Evolutionary conservation across 2,888 invertebrate species (phyloP).

Genomic region (Coleophora flavipennella): DNA sequence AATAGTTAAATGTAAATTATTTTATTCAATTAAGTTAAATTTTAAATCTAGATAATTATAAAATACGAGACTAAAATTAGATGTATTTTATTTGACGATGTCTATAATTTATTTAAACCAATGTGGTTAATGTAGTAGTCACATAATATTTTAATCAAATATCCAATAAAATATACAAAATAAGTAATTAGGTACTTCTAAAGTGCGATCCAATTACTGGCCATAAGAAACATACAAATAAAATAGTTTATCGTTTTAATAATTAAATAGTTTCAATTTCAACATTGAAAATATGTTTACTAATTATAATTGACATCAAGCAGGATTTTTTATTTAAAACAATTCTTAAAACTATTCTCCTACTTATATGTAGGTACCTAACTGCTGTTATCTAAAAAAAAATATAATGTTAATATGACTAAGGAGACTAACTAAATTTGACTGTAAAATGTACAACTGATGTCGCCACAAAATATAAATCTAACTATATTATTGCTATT

Average conservation of each 20-base stretch:
- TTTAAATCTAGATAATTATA: too few relatives aligned
- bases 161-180: conserved; percentile 12
- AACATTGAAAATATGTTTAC: conserved; percentile 36
- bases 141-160: conserved; percentile 1
- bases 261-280: conserved; percentile 36
- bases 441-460: not conserved
- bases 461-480: not conserved
- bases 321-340: conserved; percentile 46
- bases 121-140: conserved; percentile 12
- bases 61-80: too few relatives aligned
- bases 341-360: conserved; percentile 40
- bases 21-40: too few relatives aligned
- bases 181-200: conserved; percentile 5
- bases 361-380: conserved; percentile 24
- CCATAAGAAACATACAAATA: conserved; percentile 26
- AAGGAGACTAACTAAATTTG: not conserved
- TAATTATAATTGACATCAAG: conserved; percentile 69
- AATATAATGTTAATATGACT: not conserved
- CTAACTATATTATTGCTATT: conserved; percentile 5
- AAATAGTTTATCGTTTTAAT: conserved; percentile 21
- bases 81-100: too few relatives aligned
- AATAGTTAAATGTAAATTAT: conserved; percentile 8
- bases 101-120: too few relatives aligned
- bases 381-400: conserved; percentile 12
- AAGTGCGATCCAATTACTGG: conserved; percentile 22